Base-by-base conservation (phyloP, 2,113 vertebrate genomes). In the Elaphurus davidianus region DNA sequence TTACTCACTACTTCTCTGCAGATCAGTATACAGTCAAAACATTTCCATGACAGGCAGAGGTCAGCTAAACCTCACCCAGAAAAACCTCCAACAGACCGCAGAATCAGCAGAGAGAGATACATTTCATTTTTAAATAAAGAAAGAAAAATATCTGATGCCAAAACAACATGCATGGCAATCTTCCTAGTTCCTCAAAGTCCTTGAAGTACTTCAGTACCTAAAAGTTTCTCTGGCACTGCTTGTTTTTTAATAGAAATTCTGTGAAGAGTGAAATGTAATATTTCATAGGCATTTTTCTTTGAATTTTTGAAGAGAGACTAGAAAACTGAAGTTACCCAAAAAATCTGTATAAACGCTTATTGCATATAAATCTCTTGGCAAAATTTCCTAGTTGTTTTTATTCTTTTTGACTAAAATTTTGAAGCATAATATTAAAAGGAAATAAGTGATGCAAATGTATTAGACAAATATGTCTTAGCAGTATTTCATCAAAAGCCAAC, bases 391-490 rank as follows among this genome's bases (percentile, higher is more conserved):
- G 55, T 76, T 71, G 45, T 59, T 97, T 97, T 89, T 94, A 93
- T 94, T 94, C 33, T 93, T 97, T 94, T 94, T 86, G 27, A 59
- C 21, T 79, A 96, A 71, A 95, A 91, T 45, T 92, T 96, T 94
- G 57, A 91, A 92, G 40, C 76, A 71, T 55, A n/a, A 7, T 87
- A 87, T 96, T 94, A 64, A 96, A 79, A 86, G 8, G 8, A 71
- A 89, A 93, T 84, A 89, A 87, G 50, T 91, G 30, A 95, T 74
- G 5, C 33, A 97, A 88, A 96, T 90, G 15, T 64, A 36, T 88
- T 94, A 93, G 54, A 23, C 86, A 71, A 94, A 76, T 76, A 60
- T 54, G 10, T 52, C 82, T 95, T n/a, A 91, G 33, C 54, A 82
- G 36, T 94, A 50, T 95, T 85, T 87, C 95, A 92, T 97, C 45